Percentiles rank a stretch among this genome's conserved stretches.
phyloP scores from a whole-genome alignment of 2,888 invertebrate species.

The Heliconius hortense region DNA sequence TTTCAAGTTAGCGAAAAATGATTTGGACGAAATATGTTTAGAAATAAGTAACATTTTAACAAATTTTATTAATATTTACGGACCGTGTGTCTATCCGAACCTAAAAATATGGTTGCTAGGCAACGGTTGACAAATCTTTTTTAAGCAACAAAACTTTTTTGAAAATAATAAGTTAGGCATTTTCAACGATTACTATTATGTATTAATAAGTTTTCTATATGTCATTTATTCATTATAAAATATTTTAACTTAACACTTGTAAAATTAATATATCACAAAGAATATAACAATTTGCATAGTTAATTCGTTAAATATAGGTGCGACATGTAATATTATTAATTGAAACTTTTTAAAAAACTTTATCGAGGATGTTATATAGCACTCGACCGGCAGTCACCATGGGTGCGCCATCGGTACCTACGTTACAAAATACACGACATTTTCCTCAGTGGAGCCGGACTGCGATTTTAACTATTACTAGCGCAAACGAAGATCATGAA shows the following conservation, averaged over 20 bases:
- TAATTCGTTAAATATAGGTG: conserved; percentile 16
- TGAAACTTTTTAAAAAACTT: conserved; percentile 2
- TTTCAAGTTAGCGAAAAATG: background rate
- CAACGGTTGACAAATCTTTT: conserved; percentile 4
- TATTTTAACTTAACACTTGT: background rate
- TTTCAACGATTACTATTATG: background rate
- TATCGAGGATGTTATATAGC: conserved; percentile 54
- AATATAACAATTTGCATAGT: background rate
- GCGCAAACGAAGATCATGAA: conserved; percentile 50
- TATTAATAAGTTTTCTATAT: background rate
- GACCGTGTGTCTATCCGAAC: conserved; percentile 7
- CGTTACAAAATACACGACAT: conserved; percentile 51
- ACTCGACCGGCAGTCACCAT: conserved; percentile 51
- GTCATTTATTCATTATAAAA: background rate
- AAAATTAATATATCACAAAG: background rate
- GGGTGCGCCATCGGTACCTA: conserved; percentile 57
- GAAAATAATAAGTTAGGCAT: background rate
- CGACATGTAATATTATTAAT: background rate
- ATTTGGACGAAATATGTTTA: background rate
- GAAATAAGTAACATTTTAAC: background rate
- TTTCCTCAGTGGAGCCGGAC: conserved; percentile 72
- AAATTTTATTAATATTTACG: background rate
- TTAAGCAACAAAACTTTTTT: background rate
- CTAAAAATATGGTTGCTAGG: conserved; percentile 21
- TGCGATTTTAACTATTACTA: conserved; percentile 60